Evolutionary conservation across 2,113 vertebrate species (phyloP), one percentile per base, ranked within the genome.

Genomic region (Chauna torquata): DNA sequence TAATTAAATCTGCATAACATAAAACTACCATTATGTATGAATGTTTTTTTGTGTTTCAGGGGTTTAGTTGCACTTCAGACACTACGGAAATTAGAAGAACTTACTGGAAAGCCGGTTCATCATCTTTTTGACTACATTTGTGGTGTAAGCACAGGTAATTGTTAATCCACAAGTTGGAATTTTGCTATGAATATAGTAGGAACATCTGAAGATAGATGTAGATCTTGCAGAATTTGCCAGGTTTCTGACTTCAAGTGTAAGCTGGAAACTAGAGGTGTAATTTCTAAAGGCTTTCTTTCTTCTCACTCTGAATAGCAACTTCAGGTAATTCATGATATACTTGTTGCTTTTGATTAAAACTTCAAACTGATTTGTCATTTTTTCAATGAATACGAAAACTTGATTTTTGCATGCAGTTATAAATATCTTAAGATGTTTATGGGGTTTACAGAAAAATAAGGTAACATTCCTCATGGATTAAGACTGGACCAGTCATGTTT

Each of bases 111-210:
- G 96, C 99, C 98, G 2, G 97, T 99, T 97, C 98, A 99, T 98
- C 98, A 99, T 89, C 99, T 99, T 64, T 99, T 99, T 97, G 99
- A 99, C 97, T 99, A 99, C 95, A 99, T 99, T 87, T 99, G 99
- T 98, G 99, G 99, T 36, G 99, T 99, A 92, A 99, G 99, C 98
- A 99, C 99, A 99, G 99, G 99, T 99, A 98, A 93, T 28, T 81
- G 66, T 59, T 52, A 49, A 88, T 44, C 15, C 6, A 72, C 27
- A 50, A 34, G 14, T 11, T 93, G 45, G 14, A 61, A 45, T 74
- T 69, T 77, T 89, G 5, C n/a, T 76, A 13, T 57, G 12, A 49
- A 16, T 86, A 8, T 40, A 75, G 52, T 86, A 47, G 78, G n/a
- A 84, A 72, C 3, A 30, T 86, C 28, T 78, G 62, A 88, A 32